phyloP scores from a whole-genome alignment of 2,888 invertebrate species.

The Eustalomyia histrio region DNA sequence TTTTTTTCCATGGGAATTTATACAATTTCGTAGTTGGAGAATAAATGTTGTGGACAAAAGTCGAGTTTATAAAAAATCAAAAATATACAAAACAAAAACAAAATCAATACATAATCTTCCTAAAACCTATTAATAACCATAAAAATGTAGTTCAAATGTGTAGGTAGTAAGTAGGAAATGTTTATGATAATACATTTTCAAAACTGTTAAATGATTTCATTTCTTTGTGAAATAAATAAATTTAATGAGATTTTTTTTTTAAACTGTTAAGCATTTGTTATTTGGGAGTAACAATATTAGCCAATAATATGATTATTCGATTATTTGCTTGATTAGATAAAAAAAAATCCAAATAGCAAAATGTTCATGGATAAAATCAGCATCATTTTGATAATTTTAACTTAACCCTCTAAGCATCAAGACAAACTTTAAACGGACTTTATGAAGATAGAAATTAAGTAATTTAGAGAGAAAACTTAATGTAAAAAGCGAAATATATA shows the following conservation, averaged over 20 bases:
- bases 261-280: too few species aligned
- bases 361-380: too few species aligned
- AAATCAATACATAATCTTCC: conserved; percentile 43
- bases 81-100: neutral
- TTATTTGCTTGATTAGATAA: too few species aligned
- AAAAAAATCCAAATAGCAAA: too few species aligned
- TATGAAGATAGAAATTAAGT: too few species aligned
- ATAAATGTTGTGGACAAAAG: neutral
- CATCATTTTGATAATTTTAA: too few species aligned
- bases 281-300: too few species aligned
- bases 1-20: conserved; percentile 59
- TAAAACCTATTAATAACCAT: conserved; percentile 43
- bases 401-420: too few species aligned
- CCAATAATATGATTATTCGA: too few species aligned
- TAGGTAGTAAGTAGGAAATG: conserved; percentile 51
- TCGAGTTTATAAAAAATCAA: neutral
- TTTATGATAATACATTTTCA: conserved; percentile 17
- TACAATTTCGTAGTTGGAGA: conserved; percentile 23
- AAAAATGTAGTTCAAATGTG: conserved; percentile 48
- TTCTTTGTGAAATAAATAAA: conserved; percentile 1
- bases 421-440: too few species aligned
- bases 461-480: too few species aligned
- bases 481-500: too few species aligned
- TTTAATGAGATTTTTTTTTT: neutral
- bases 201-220: neutral